Evolutionary conservation across 2,888 invertebrate species (phyloP).

Genomic region (Selenia dentaria): DNA sequence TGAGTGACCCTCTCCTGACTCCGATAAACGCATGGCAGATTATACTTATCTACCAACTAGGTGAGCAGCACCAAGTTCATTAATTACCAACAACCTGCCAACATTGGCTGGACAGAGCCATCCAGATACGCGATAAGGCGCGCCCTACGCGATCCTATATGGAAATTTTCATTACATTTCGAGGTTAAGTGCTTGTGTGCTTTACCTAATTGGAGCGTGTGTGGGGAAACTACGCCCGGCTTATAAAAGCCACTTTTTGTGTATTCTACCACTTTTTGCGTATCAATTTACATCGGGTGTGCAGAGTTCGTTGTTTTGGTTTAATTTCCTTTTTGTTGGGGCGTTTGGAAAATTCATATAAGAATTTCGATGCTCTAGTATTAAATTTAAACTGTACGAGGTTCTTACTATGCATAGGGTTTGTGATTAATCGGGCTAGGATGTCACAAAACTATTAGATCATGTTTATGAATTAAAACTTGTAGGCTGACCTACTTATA

Average conservation of each 20-base stretch:
- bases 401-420: too few relatives aligned
- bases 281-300: constrained; percentile 53
- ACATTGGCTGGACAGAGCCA: constrained; percentile 29
- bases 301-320: constrained; percentile 34
- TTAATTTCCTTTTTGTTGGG: constrained; percentile 32
- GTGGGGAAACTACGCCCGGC: constrained; percentile 47
- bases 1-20: constrained; percentile 35
- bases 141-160: constrained; percentile 55
- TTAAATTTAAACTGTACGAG: too few relatives aligned
- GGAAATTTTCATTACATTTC: constrained; percentile 81
- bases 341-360: constrained; percentile 9
- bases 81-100: constrained; percentile 73
- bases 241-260: constrained; percentile 65
- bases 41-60: not conserved
- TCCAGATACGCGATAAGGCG: constrained; percentile 75
- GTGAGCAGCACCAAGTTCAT: constrained; percentile 7
- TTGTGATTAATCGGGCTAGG: too few relatives aligned
- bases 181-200: constrained; percentile 78
- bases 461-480: too few relatives aligned
- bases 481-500: too few relatives aligned
- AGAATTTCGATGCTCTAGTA: too few relatives aligned
- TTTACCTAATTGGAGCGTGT: constrained; percentile 79
- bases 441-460: too few relatives aligned
- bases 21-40: constrained; percentile 1
- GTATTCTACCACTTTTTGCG: constrained; percentile 46